Base-by-base conservation (phyloP, 1,140 invertebrate genomes). In the Araneus ventricosus region DNA sequence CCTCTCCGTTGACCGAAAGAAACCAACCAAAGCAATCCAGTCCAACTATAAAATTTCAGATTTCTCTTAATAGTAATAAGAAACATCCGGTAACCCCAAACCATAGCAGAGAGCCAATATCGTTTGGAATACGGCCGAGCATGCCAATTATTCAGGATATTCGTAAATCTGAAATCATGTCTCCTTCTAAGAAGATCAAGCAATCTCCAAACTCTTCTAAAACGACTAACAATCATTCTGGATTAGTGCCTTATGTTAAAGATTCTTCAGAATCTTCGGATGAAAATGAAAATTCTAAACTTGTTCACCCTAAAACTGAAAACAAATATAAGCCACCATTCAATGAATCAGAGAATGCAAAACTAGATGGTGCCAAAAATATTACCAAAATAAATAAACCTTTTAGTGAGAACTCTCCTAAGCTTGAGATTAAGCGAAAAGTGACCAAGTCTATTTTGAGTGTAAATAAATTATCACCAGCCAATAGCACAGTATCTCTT, bases 241-340 rank as follows among this genome's bases (percentile, higher is more conserved):
- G 84, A 87, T 39, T 93, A 59, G 95, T 95, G 37, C 95, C 95
- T 41, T 95, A 96, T 94, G 94, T 94, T 8, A 94, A 95, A 84
- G 95, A 95, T 87, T 95, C 94, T 24, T 94, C 95, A 45, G 95
- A 95, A 61, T 93, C 93, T 30, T 95, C 95, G 67, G 92, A 94
- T 75, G 94, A 94, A 52, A 94, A 92, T 91, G 94, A 94, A 59
- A 94, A 94, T 20, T n/a, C 59, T 41, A 37, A 39, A 37, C 6
- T 75, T 30, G 57, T 45, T 24, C 80, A n/a, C 52, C 45, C 34
- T 41, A 92, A 92, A 75, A 34, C 7, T 20, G 70, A 75, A 75
- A 75, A 20, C 5, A 37, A 34, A 27, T 20, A 34, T 75, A 37
- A 34, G 7, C 41, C 80, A 34, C 17, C 24, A 24, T 27, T 41